Percentiles rank a stretch among this genome's conserved stretches.
phyloP scores from a whole-genome alignment of 2,888 invertebrate genomes.

The Marasmarcha lunaedactyla region DNA sequence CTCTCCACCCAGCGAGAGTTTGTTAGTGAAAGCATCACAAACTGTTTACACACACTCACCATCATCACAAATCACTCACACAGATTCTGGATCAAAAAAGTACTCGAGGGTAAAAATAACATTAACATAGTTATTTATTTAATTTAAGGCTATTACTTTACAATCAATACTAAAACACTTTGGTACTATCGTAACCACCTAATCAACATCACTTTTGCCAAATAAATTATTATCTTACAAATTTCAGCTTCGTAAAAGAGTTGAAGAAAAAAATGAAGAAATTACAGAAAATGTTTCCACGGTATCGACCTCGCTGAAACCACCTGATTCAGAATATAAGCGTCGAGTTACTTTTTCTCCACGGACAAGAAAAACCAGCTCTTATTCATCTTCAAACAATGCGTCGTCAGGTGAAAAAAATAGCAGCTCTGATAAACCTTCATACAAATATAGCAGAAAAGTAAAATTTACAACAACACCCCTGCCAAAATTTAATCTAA shows the following conservation, averaged over 20 bases:
- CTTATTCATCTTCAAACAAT: slow-evolving; percentile 25
- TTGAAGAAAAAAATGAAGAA: too few relatives aligned
- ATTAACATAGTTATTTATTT: slow-evolving; percentile 5
- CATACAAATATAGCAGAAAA: slow-evolving; percentile 47
- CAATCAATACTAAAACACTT: background rate
- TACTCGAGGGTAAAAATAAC: slow-evolving; percentile 45
- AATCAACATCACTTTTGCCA: too few relatives aligned
- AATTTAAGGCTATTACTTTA: slow-evolving; percentile 1
- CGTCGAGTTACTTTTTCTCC: slow-evolving; percentile 28
- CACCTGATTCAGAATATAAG: too few relatives aligned
- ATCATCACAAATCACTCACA: slow-evolving; percentile 45
- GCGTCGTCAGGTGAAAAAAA: slow-evolving; percentile 10
- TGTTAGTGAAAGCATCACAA: slow-evolving; percentile 64
- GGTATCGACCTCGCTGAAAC: too few relatives aligned
- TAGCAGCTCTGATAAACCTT: slow-evolving; percentile 28
- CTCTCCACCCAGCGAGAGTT: slow-evolving; percentile 58
- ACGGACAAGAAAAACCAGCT: slow-evolving; percentile 34
- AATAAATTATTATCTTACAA: too few relatives aligned
- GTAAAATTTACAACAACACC: slow-evolving; percentile 38
- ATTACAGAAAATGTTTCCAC: too few relatives aligned
- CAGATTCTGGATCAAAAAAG: slow-evolving; percentile 43
- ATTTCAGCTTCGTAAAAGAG: background rate
- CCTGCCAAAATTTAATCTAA: slow-evolving; percentile 24
- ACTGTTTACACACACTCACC: slow-evolving; percentile 51
- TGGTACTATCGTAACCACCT: background rate